Evolutionary conservation across 2,113 vertebrate species (phyloP).

Genomic region (Proterorhinus semilunaris): DNA sequence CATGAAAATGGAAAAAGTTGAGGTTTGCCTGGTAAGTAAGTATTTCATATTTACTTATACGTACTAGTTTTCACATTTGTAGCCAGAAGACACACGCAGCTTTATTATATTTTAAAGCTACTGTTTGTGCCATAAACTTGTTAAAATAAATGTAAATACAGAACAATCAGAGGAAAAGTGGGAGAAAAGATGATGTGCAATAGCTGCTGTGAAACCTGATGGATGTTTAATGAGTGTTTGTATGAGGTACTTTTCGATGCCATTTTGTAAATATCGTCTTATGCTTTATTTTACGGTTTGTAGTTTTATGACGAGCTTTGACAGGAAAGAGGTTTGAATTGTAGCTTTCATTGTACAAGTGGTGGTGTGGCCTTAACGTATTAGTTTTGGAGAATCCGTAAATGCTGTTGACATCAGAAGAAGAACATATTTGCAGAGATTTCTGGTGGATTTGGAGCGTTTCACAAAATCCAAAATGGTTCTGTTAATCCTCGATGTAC

Average conservation of each 20-base stretch:
- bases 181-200: conserved; percentile 18
- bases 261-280: conserved; percentile 52
- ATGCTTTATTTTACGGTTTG: conserved; percentile 50
- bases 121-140: conserved; percentile 21
- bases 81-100: conserved; percentile 30
- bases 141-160: conserved; percentile 4
- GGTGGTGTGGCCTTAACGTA: conserved; percentile 66
- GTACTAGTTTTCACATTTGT: conserved; percentile 10
- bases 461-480: background rate
- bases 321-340: conserved; percentile 43
- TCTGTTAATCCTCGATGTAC: background rate
- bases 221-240: conserved; percentile 9
- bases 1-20: too few relatives aligned
- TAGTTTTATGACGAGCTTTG: conserved; percentile 40
- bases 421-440: background rate
- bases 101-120: conserved; percentile 18
- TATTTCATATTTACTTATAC: background rate
- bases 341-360: conserved; percentile 57
- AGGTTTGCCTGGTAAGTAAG: background rate
- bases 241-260: conserved; percentile 29
- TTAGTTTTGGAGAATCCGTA: conserved; percentile 19
- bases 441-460: background rate
- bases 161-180: conserved; percentile 1
- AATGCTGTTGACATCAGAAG: background rate
- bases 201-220: conserved; percentile 15